Percentiles rank a stretch among this genome's conserved stretches.
phyloP scores from a whole-genome alignment of 2,797 vertebrate genomes.

The Poecilia picta region DNA sequence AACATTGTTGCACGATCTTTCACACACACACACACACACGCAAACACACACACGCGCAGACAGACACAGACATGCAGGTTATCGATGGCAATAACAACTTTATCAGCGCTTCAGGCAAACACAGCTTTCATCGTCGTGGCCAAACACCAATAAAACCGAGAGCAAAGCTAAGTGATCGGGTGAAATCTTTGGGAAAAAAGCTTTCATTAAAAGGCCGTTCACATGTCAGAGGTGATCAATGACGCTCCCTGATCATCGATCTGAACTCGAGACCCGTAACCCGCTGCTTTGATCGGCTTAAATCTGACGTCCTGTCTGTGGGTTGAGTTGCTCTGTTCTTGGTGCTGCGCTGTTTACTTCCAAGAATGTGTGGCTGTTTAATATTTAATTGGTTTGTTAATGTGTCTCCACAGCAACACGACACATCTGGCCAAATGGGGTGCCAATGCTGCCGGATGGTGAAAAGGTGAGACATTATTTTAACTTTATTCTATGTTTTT shows the following conservation, averaged over 20 bases:
- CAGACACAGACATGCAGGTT: slow-evolving; percentile 32
- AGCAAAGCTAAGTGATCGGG: slow-evolving; percentile 57
- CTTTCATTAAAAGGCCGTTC: slow-evolving; percentile 44
- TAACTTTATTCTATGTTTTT: background rate
- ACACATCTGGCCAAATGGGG: slow-evolving; percentile 93
- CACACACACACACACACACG: background rate
- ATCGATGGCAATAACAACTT: slow-evolving; percentile 72
- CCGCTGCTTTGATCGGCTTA: slow-evolving; percentile 21
- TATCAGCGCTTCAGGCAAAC: slow-evolving; percentile 64
- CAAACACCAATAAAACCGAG: slow-evolving; percentile 53
- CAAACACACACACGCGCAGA: background rate
- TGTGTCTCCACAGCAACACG: slow-evolving; percentile 69
- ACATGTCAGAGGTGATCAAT: slow-evolving; percentile 59
- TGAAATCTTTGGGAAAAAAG: slow-evolving; percentile 35
- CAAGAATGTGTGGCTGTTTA: slow-evolving; percentile 14
- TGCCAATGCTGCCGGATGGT: slow-evolving; percentile 98
- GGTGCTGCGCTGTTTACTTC: background rate
- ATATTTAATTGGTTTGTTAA: slow-evolving; percentile 44
- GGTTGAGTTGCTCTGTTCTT: background rate
- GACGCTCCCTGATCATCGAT: background rate
- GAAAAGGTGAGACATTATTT: slow-evolving; percentile 86
- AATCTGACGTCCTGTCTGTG: slow-evolving; percentile 6
- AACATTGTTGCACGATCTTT: slow-evolving; percentile 34
- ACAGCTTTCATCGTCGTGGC: slow-evolving; percentile 58
- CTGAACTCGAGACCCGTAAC: slow-evolving; percentile 2